Base-by-base conservation (phyloP, 2,888 invertebrate species). In the Synergus itoensis region DNA sequence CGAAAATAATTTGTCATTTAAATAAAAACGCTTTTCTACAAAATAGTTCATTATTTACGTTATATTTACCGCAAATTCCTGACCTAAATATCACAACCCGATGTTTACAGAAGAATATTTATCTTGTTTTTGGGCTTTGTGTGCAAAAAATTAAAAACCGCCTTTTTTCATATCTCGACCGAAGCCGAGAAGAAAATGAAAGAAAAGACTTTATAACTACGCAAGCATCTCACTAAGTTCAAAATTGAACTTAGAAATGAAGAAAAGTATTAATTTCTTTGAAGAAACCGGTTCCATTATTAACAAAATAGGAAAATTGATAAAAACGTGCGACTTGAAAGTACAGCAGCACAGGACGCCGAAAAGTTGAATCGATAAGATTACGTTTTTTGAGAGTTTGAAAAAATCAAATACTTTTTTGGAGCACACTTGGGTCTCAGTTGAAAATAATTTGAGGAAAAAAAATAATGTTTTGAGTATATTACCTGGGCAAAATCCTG, bases 401-500 rank as follows among this genome's bases (percentile, higher is more conserved):
- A 18, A 62, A 28, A 28, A 28, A 12, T 5, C 4, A 62, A 62
- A 62, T 62, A 62, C 1, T 9, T 62, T 62, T 5, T 14, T 5
- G 7, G 21, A 62, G 14, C 8, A 1, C 12, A 12, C 5, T 28
- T 28, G 12, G 12, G 14, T 62, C 12, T 28, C 1, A n/a, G 9
- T 8, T 7, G 1, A 18, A n/a, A n/a, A 0, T 16, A 16, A 57
- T 16, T 53, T 36, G 11, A 0, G 9, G 21, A 16, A 40, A n/a
- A 48, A 40, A 73, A 45, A 28, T 53, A 40, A 16, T 12, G 4
- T 64, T 36, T 80, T 80, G 75, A 28, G 77, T 87, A 92, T 93
- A 92, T 93, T 92, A 95, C 95, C 94, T 96, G 96, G 86, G 95
- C 96, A 93, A 98, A 98, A 94, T 98, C 98, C 91, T 97, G 97